These are phyloP conservation scores for Drosophila trichaetosa DNA, from an alignment of 2,888 invertebrate species.

Conservation along the genomic window DNA sequence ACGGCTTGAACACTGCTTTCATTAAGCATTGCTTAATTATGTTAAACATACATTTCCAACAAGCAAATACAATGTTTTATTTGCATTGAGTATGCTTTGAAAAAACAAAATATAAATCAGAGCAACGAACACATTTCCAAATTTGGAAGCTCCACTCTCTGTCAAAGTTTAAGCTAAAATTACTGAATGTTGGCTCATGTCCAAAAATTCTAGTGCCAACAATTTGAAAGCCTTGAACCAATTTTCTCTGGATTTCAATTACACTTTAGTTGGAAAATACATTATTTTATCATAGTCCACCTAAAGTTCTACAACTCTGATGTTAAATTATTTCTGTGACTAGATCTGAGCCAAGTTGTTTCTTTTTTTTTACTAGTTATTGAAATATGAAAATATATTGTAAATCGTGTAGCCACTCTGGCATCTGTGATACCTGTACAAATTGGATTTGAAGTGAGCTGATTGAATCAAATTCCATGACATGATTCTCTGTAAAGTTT, in stretches of 20 bases:
- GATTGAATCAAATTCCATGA: not conserved
- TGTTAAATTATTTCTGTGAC: not conserved
- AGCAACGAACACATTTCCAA: not conserved
- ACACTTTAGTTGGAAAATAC: not conserved
- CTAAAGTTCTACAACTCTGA: not conserved
- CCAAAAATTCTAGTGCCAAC: not conserved
- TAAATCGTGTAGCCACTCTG: not conserved
- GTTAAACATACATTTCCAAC: not conserved
- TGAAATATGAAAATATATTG: not conserved
- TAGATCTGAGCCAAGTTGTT: not conserved
- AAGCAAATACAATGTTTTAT: not conserved
- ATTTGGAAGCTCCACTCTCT: not conserved
- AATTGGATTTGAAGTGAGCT: not conserved
- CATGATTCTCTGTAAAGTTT: not conserved
- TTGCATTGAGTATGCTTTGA: not conserved
- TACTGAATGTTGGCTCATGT: not conserved
- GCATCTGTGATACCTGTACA: not conserved
- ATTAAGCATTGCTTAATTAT: not conserved
- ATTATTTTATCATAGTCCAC: not conserved
- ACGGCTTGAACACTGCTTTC: not conserved
- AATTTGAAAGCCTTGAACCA: conserved; percentile 7
- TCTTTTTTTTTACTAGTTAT: not conserved
- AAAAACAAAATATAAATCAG: too few relatives aligned
- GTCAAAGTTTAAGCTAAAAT: not conserved
- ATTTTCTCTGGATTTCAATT: not conserved